Evolutionary conservation across 2,888 invertebrate genomes (phyloP).

Genomic region (Drosophila paramelanica): DNA sequence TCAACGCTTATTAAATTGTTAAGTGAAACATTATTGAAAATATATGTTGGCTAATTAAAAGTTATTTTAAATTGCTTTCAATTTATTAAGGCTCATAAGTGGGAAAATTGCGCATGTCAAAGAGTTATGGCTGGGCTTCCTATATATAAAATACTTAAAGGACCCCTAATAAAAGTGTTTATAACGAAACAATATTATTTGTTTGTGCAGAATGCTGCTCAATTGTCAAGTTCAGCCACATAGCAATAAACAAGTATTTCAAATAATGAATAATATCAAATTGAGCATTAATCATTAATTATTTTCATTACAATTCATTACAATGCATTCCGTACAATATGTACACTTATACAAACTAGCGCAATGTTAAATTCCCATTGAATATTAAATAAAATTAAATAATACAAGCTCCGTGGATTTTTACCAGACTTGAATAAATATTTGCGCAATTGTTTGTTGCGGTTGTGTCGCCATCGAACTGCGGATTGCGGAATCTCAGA

Average conservation of each 20-base stretch:
- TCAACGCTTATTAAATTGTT: conserved; percentile 29
- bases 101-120: background rate
- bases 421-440: conserved; percentile 60
- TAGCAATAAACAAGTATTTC: conserved; percentile 31
- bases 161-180: background rate
- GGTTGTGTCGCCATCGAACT: conserved; percentile 55
- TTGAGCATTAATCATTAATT: conserved; percentile 64
- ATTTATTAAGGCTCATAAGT: background rate
- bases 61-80: conserved; percentile 7
- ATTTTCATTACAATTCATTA: conserved; percentile 39
- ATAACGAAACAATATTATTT: background rate
- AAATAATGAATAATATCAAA: conserved; percentile 52
- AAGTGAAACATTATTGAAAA: conserved; percentile 14
- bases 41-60: conserved; percentile 2
- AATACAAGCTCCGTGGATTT: conserved; percentile 30
- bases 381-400: conserved; percentile 63
- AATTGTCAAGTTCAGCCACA: conserved; percentile 13
- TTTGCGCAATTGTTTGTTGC: conserved; percentile 58
- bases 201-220: conserved; percentile 1
- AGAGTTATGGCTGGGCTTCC: no score
- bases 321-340: conserved; percentile 22
- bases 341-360: conserved; percentile 17
- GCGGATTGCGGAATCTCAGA: conserved; percentile 22
- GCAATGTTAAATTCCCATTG: conserved; percentile 37
- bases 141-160: background rate